Evolutionary conservation across 2,797 vertebrate genomes (phyloP).

Genomic region (Vireo griseus): DNA sequence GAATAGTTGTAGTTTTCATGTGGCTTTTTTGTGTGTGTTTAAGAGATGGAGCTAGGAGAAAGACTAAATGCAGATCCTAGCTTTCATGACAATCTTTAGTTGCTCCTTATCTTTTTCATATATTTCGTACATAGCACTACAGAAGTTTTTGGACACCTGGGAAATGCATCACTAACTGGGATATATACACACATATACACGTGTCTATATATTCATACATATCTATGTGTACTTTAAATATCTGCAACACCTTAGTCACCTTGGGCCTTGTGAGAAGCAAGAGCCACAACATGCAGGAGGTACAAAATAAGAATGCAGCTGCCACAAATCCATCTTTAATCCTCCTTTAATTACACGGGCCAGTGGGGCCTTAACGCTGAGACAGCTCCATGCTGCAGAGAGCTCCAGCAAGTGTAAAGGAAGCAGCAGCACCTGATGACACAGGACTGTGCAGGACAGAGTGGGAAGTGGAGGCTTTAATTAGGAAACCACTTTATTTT

Average conservation of each 20-base stretch:
- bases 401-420: background rate
- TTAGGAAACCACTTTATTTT: constrained; percentile 31
- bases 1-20: background rate
- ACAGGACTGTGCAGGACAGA: background rate
- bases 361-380: background rate
- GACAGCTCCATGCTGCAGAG: background rate
- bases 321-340: constrained; percentile 15
- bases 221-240: background rate
- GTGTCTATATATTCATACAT: no score
- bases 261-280: background rate
- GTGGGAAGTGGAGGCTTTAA: background rate
- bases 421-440: background rate
- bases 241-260: background rate
- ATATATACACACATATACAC: accelerated
- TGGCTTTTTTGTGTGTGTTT: background rate
- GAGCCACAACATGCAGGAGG: background rate
- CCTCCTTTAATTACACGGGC: background rate
- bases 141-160: background rate
- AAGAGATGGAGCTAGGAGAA: background rate
- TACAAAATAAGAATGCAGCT: background rate
- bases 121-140: background rate
- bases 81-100: background rate
- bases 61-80: background rate
- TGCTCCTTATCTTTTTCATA: background rate
- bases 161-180: background rate